Evolutionary conservation across 2,888 invertebrate species (phyloP), one percentile per base, ranked within the genome.

Genomic region (Artemia sinica): DNA sequence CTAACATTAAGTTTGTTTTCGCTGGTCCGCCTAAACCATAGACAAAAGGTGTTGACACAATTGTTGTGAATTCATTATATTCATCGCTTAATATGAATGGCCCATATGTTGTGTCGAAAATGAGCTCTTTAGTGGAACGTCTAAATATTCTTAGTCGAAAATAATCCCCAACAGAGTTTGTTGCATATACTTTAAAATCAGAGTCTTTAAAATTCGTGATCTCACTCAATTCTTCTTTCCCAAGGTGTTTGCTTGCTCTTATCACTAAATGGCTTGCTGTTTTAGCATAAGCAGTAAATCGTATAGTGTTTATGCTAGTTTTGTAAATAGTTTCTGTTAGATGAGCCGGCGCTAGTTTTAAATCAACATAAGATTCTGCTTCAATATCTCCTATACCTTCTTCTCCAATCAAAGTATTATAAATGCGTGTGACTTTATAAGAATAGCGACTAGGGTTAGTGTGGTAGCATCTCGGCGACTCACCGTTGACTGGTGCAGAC

Each of bases 41-140:
- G 74, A 84, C 76, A 69, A 80, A 79, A 28, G 81, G 66, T 2
- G 67, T 77, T 0, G 82, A 82, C 50, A 85, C 73, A 72, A 79
- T 80, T 18, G 85, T 78, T 0, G 81, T 78, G 73, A 84, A 79
- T 75, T 85, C 85, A 83, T 84, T 84, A 73, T 84, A 84, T 65
- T 80, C 77, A 41, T 82, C 76, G 0, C 84, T 82, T 3, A 83
- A 81, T 70, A 85, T 82, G 0, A 84, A 72, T 0, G 85, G 84
- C 0, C 84, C 84, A 71, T 79, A 77, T 0, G 80, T 75, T 0
- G 84, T 84, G 50, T 80, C 81, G 28, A 85, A 79, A 69, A 84
- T 76, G 8, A 74, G 67, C 12, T 80, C 78, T 79, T 49, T 51
- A 0, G 69, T 67, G 13, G 77, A 13, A 76, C 69, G 1, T 80